Base-by-base conservation (phyloP, 2,888 invertebrate genomes). In the Notodonta dromedarius region DNA sequence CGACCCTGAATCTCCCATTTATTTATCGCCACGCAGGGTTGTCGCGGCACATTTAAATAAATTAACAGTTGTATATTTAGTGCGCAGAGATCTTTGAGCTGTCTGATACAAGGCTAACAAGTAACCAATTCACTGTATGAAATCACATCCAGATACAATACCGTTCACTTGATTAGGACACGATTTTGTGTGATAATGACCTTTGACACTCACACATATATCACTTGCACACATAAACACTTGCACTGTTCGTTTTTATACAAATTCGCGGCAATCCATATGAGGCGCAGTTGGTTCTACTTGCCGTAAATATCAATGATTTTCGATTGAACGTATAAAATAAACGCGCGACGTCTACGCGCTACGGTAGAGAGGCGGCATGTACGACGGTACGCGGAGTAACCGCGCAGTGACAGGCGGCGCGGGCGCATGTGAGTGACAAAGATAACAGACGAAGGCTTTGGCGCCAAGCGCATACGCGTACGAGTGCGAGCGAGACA, bases 31-130 rank as follows among this genome's bases (percentile, higher is more conserved):
- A 83, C 77, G 79, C 66, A 80, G 80, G 71, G 70, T 79, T 84
- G 85, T 85, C 81, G 79, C 79, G 80, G 80, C 79, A 76, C 78
- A 88, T 88, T 88, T 82, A 82, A 88, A 88, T 88, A 84, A 78
- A 86, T 86, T 85, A 84, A 81, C 79, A 79, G 79, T 79, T 77
- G 39, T 54, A 84, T 81, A 84, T 87, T 86, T 77, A 79, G 83
- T 76, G 73, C 73, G 82, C 82, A 82, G 76, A 72, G 79, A 76
- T 77, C 77, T 64, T 68, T 68, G 70, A 79, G 77, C 76, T 80
- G 84, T 78, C 82, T 67, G 68, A 64, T 72, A 80, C 92, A 92
- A 92, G 92, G 93, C 83, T 83, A 90, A 86, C 91, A 71, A 84
- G 82, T 80, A 84, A 83, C 84, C 82, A 86, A 86, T 83, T 80